Evolutionary conservation across 2,113 vertebrate genomes (phyloP).

Genomic region (Athene noctua): DNA sequence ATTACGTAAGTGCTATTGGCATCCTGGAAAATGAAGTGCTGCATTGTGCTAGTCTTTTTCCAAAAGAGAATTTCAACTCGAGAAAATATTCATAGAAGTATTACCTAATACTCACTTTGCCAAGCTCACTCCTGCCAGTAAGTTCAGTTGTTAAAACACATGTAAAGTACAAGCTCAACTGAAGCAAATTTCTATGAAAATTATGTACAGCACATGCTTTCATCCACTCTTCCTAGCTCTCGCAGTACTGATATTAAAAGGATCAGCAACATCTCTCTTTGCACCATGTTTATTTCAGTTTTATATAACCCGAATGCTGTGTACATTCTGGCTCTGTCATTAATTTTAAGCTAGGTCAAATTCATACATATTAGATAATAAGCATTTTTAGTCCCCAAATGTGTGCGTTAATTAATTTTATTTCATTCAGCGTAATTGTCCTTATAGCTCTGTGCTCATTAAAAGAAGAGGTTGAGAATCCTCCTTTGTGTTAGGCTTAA

Average conservation of each 20-base stretch:
- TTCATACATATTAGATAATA: conserved; percentile 50
- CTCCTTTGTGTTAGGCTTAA: conserved; percentile 51
- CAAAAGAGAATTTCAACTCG: not conserved
- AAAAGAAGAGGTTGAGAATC: conserved; percentile 33
- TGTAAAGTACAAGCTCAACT: conserved; percentile 40
- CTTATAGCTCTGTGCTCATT: conserved; percentile 55
- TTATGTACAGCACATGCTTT: conserved; percentile 34
- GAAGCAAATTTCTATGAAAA: conserved; percentile 47
- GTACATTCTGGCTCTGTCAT: conserved; percentile 11
- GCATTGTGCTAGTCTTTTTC: conserved; percentile 6
- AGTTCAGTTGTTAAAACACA: conserved; percentile 50
- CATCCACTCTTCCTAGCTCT: not conserved
- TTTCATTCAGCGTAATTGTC: conserved; percentile 58
- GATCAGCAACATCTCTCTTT: conserved; percentile 10
- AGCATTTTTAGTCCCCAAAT: conserved; percentile 62
- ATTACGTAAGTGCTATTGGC: conserved; percentile 9
- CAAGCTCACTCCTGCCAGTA: conserved; percentile 21
- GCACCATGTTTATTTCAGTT: conserved; percentile 26
- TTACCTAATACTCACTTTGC: conserved; percentile 48
- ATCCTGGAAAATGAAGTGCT: not conserved
- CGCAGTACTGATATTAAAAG: not conserved
- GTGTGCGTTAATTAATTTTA: conserved; percentile 55
- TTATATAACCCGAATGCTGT: not conserved
- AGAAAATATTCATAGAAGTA: conserved; percentile 29
- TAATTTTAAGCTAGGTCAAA: conserved; percentile 62